These are phyloP conservation scores for Asarcornis scutulata DNA, from an alignment of 2,113 vertebrate species.

Conservation along the genomic window DNA sequence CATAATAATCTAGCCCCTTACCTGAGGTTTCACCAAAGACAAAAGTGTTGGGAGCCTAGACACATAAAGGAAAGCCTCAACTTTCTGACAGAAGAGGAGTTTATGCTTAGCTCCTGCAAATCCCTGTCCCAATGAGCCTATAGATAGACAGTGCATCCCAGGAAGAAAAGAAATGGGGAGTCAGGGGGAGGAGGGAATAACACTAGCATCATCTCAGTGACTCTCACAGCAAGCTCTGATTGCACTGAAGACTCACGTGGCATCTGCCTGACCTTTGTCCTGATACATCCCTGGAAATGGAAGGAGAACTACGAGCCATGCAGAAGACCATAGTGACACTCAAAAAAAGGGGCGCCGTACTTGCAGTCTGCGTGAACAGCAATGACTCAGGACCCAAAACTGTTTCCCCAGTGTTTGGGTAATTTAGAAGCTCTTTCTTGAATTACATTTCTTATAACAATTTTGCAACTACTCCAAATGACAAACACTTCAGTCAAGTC, in stretches of 20 bases:
- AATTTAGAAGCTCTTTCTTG: not conserved
- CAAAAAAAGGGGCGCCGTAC: not conserved
- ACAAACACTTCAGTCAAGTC: conserved; percentile 22
- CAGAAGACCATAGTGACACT: not conserved
- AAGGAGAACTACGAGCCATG: not conserved
- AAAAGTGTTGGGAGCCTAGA: not conserved
- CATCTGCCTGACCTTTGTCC: not conserved
- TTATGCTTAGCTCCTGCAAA: not conserved
- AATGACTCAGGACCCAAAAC: not conserved
- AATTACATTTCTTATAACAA: not conserved
- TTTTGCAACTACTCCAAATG: conserved; percentile 9
- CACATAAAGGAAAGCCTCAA: not conserved
- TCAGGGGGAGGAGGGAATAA: fast-evolving
- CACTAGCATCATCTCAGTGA: not conserved
- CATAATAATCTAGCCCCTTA: not conserved
- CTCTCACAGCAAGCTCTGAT: not conserved
- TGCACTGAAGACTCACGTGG: not conserved
- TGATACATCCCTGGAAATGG: not conserved
- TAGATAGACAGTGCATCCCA: not conserved
- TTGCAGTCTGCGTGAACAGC: not conserved
- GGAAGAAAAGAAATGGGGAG: not conserved
- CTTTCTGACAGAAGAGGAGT: not conserved
- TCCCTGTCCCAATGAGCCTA: not conserved
- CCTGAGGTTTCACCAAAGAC: not conserved
- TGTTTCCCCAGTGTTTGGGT: not conserved